These are phyloP conservation scores for Pheucticus melanocephalus DNA, from an alignment of 2,113 vertebrate species.

Conservation along the genomic window DNA sequence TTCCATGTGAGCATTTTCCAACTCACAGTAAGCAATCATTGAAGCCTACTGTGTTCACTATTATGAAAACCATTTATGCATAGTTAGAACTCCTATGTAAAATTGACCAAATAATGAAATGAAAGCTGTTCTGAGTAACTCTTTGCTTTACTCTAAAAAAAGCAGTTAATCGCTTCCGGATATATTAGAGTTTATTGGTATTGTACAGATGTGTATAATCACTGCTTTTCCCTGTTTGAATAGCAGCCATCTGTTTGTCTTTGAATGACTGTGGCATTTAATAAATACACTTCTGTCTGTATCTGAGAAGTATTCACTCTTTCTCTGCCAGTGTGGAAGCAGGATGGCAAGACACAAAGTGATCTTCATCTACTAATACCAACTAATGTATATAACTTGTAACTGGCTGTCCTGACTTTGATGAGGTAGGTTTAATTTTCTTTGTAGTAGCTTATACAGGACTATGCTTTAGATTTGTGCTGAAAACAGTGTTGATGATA, in stretches of 20 bases:
- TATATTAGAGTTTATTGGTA: constrained; percentile 61
- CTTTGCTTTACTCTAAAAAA: constrained; percentile 51
- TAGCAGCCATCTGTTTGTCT: constrained; percentile 73
- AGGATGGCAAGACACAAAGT: background rate
- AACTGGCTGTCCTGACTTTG: background rate
- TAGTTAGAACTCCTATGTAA: constrained; percentile 35
- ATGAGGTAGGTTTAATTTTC: background rate
- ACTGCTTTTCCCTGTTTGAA: constrained; percentile 67
- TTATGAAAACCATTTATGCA: background rate
- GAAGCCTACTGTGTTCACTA: background rate
- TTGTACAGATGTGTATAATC: constrained; percentile 75
- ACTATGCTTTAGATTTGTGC: background rate
- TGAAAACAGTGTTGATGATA: background rate
- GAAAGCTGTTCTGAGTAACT: constrained; percentile 49
- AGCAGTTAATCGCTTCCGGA: constrained; percentile 57
- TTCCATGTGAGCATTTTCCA: background rate
- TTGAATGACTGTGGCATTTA: constrained; percentile 58
- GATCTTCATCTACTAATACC: background rate
- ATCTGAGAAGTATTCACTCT: constrained; percentile 12
- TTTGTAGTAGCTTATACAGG: background rate
- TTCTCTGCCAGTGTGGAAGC: background rate
- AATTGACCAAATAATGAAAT: constrained; percentile 63
- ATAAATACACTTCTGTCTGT: constrained; percentile 47
- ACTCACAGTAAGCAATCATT: background rate
- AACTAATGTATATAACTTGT: background rate